Evolutionary conservation across 2,888 invertebrate species (phyloP).

Genomic region (Scaptomyza flava): DNA sequence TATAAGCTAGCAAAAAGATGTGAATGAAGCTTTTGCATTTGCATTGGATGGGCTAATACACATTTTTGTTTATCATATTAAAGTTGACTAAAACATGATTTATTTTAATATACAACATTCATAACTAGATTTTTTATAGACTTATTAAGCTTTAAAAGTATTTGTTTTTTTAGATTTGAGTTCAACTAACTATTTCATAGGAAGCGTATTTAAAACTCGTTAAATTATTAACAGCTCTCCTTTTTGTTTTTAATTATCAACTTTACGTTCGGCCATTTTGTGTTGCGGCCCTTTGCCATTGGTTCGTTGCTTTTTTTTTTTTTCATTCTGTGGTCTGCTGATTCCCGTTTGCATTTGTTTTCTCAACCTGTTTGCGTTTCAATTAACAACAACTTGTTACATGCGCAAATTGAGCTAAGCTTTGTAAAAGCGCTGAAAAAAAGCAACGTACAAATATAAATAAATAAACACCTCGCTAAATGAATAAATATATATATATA

Average conservation of each 20-base stretch:
- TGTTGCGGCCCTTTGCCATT: slow-evolving; percentile 55
- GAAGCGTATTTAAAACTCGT: slow-evolving; percentile 6
- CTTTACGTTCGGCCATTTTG: slow-evolving; percentile 60
- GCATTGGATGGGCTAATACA: too few species aligned
- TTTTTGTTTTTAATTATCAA: background rate
- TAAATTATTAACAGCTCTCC: background rate
- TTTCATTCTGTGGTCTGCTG: slow-evolving; percentile 40
- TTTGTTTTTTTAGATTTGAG: too few species aligned
- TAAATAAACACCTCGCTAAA: slow-evolving; percentile 64
- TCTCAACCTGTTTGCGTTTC: slow-evolving; percentile 66
- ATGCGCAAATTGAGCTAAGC: slow-evolving; percentile 71
- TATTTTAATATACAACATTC: too few species aligned
- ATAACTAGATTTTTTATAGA: too few species aligned
- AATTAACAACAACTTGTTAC: slow-evolving; percentile 81
- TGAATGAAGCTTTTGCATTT: too few species aligned
- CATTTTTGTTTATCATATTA: too few species aligned
- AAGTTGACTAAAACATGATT: too few species aligned
- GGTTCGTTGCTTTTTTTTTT: slow-evolving; percentile 25
- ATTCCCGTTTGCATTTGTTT: slow-evolving; percentile 62
- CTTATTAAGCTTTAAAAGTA: too few species aligned
- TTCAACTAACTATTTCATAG: background rate
- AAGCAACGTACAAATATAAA: slow-evolving; percentile 40
- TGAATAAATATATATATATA: slow-evolving; percentile 34
- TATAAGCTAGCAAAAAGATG: too few species aligned
- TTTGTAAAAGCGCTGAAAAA: slow-evolving; percentile 35